A percentile compares a stretch with the other conserved stretches of the same genome.
phyloP scores from a whole-genome alignment of 2,113 vertebrate genomes.

The Indicator indicator region DNA sequence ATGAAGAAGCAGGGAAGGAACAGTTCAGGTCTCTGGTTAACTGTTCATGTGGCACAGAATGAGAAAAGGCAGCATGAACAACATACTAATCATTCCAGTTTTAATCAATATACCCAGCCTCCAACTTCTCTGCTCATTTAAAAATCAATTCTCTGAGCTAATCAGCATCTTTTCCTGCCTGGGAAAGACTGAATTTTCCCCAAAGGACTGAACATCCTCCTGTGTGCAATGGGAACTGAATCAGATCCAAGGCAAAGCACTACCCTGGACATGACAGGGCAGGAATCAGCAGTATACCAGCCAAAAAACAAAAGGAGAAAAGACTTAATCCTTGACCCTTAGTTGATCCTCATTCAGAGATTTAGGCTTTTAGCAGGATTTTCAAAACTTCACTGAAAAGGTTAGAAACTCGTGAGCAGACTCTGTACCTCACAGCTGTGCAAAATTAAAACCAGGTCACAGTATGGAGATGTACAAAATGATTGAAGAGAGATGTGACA shows the following conservation, averaged over 20 bases:
- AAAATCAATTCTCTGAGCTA: neutral
- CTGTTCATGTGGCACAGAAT: neutral
- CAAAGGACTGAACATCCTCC: neutral
- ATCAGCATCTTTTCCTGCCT: neutral
- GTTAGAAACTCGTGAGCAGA: neutral
- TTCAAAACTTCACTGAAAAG: neutral
- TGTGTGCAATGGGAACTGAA: neutral
- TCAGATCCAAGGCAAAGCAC: neutral
- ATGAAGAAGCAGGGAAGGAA: neutral
- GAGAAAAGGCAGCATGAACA: neutral
- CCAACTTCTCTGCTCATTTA: neutral
- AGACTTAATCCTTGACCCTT: neutral
- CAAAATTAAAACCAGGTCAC: neutral
- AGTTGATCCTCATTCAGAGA: neutral
- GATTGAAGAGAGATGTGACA: neutral
- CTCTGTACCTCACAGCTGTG: neutral
- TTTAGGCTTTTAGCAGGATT: neutral
- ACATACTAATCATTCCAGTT: neutral
- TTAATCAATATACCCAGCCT: neutral
- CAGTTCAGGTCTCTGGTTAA: neutral
- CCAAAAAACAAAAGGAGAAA: neutral
- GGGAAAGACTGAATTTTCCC: neutral
- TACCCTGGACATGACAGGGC: neutral
- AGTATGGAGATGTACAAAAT: fast-evolving
- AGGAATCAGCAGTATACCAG: neutral